These are phyloP conservation scores for Poecilia picta DNA, from an alignment of 2,797 vertebrate species.

Conservation along the genomic window DNA sequence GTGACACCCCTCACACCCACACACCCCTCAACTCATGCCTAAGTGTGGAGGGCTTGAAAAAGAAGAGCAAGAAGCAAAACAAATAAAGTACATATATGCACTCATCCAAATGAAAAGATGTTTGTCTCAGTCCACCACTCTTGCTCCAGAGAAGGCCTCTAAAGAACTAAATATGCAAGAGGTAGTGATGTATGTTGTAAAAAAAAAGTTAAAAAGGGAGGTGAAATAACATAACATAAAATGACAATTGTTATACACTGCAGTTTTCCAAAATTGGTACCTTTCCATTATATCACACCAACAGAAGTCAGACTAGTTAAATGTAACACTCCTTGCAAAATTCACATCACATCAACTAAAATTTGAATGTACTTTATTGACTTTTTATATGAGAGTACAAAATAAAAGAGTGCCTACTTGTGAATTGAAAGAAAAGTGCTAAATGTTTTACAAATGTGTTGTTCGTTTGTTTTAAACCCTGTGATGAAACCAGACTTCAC, in stretches of 20 bases:
- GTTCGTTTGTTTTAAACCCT: background rate
- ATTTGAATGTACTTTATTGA: background rate
- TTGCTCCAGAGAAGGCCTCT: constrained; percentile 66
- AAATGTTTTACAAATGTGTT: background rate
- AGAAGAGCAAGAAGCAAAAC: constrained; percentile 55
- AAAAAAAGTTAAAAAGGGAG: constrained; percentile 22
- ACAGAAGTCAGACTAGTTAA: background rate
- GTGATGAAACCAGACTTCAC: background rate
- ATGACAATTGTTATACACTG: constrained; percentile 9
- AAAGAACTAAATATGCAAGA: constrained; percentile 68
- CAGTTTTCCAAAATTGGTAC: constrained; percentile 5
- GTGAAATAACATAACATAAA: constrained; percentile 13
- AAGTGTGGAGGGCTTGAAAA: constrained; percentile 44
- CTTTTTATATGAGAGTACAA: background rate
- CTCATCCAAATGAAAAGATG: constrained; percentile 46
- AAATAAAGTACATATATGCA: constrained; percentile 59
- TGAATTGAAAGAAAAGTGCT: background rate
- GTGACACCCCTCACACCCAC: constrained; percentile 71
- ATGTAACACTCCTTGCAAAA: background rate
- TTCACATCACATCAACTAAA: background rate
- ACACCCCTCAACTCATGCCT: constrained; percentile 64
- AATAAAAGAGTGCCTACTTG: background rate
- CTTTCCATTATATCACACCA: constrained; percentile 4
- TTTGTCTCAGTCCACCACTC: constrained; percentile 40
- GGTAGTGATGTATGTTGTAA: constrained; percentile 41